These are phyloP conservation scores for Odontamblyopus rebecca DNA, from an alignment of 2,797 vertebrate species.

Conservation along the genomic window DNA sequence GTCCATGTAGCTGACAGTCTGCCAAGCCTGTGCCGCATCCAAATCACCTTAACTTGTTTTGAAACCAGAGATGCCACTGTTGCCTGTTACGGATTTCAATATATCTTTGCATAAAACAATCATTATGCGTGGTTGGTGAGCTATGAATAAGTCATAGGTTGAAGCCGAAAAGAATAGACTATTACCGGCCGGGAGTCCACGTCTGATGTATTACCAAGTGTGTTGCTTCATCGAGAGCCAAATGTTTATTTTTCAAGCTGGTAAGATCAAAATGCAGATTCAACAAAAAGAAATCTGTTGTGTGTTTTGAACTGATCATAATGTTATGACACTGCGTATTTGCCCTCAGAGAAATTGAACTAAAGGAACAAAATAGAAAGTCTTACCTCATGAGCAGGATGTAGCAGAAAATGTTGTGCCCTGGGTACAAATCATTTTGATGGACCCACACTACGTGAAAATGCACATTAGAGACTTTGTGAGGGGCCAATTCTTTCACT, in stretches of 20 bases:
- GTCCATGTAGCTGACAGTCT: background rate
- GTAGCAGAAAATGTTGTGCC: no score
- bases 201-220: background rate
- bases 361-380: background rate
- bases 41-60: conserved; percentile 8
- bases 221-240: background rate
- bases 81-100: conserved; percentile 3
- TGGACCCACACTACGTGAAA: no score
- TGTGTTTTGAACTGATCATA: background rate
- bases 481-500: no score
- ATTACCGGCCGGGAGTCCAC: background rate
- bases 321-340: background rate
- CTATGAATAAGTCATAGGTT: background rate
- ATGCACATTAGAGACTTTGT: no score
- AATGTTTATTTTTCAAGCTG: background rate
- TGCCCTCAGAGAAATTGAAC: background rate
- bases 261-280: background rate
- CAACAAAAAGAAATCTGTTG: background rate
- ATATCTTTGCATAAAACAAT: background rate
- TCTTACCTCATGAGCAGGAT: no score
- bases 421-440: no score
- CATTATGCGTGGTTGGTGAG: background rate
- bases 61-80: background rate
- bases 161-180: background rate
- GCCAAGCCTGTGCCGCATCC: background rate